A percentile compares a stretch with the other conserved stretches of the same genome.
phyloP scores from a whole-genome alignment of 2,113 vertebrate species.

The Cryptomyrus ogoouensis region DNA sequence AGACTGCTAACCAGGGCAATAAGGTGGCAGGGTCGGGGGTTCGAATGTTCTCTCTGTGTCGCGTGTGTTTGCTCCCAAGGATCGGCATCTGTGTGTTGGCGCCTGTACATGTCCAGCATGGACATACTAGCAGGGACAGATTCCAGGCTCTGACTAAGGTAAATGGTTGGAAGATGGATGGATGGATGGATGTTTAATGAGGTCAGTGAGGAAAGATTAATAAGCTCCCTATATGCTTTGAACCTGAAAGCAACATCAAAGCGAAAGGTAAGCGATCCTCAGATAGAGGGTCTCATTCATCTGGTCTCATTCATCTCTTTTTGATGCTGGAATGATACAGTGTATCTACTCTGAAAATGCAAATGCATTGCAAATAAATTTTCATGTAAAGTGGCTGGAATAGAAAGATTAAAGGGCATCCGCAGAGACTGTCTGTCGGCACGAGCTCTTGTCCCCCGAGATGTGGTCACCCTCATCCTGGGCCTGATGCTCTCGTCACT shows the following conservation, averaged over 20 bases:
- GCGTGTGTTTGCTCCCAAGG: neutral
- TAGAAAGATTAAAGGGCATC: neutral
- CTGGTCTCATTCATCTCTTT: neutral
- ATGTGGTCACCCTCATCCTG: neutral
- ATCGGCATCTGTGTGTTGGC: neutral
- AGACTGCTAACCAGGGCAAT: neutral
- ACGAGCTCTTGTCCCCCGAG: neutral
- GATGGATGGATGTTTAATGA: neutral
- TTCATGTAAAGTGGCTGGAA: slow-evolving; percentile 4
- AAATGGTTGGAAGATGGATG: neutral
- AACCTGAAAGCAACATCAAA: neutral
- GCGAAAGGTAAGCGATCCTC: neutral
- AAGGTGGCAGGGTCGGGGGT: neutral
- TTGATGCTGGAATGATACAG: neutral
- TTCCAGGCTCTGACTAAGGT: neutral
- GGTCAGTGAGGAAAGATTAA: neutral
- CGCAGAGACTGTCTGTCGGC: neutral
- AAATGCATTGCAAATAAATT: neutral
- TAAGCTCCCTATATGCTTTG: neutral
- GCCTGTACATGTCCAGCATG: neutral
- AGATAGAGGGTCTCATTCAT: neutral
- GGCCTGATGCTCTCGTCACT: neutral
- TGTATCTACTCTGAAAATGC: neutral
- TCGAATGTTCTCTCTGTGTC: neutral
- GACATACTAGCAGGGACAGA: neutral